Percentiles rank a stretch among this genome's conserved stretches.
Evolutionary conservation across 2,797 vertebrate species (phyloP).

Genomic region (Ispidina lecontei): DNA sequence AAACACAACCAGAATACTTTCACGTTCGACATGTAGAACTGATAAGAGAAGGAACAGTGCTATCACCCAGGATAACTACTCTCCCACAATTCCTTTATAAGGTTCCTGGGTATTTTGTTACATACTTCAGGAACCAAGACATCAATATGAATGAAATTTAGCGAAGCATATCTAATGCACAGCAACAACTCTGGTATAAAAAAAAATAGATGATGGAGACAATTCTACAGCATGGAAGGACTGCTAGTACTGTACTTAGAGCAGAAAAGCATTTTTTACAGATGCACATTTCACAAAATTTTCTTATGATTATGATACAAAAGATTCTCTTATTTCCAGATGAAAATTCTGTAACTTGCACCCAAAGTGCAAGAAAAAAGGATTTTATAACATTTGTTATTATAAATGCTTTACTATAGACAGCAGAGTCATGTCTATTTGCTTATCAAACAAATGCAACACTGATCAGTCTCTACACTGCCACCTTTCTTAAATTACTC

Average conservation of each 20-base stretch:
- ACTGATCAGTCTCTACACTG: not conserved
- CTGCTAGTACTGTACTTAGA: not conserved
- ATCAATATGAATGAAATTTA: not conserved
- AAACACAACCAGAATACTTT: not conserved
- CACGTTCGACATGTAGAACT: not conserved
- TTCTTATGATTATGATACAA: not conserved
- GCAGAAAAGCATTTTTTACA: not conserved
- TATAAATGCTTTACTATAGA: not conserved
- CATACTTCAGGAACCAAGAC: not conserved
- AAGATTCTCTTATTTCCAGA: not conserved
- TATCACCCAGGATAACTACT: not conserved
- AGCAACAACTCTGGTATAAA: not conserved
- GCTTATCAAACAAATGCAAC: not conserved
- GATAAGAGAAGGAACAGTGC: not conserved
- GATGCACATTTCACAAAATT: not conserved
- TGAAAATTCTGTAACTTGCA: not conserved
- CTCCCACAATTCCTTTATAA: not conserved
- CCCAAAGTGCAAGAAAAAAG: not conserved
- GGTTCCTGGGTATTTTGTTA: not conserved
- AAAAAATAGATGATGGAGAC: not conserved
- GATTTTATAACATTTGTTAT: not conserved
- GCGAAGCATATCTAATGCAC: not conserved
- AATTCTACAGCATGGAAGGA: not conserved
- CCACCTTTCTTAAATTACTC: not conserved
- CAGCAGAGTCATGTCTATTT: not conserved